phyloP scores from a whole-genome alignment of 2,888 invertebrate species.

The Ornithoptera alexandrae region DNA sequence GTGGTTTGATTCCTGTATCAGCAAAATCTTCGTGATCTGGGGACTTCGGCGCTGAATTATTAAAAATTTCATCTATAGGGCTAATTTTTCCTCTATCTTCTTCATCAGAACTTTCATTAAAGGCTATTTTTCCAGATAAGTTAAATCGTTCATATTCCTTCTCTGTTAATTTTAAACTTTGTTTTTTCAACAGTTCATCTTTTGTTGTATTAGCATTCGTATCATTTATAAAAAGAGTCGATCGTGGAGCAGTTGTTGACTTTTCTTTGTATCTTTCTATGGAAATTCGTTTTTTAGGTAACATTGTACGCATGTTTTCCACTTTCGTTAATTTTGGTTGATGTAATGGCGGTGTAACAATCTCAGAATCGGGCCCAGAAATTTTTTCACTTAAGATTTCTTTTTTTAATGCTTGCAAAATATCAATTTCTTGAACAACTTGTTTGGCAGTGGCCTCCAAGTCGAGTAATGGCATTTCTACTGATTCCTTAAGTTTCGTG shows the following conservation, averaged over 20 bases:
- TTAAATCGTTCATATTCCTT: slow-evolving; percentile 75
- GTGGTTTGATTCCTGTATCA: slow-evolving; percentile 44
- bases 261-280: slow-evolving; percentile 75
- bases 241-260: slow-evolving; percentile 37
- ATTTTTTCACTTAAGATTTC: slow-evolving; percentile 68
- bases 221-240: slow-evolving; percentile 39
- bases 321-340: slow-evolving; percentile 71
- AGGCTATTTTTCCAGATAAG: slow-evolving; percentile 51
- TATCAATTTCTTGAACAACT: slow-evolving; percentile 69
- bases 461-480: slow-evolving; percentile 61
- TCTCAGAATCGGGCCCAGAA: slow-evolving; percentile 48
- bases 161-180: slow-evolving; percentile 69
- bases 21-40: slow-evolving; percentile 56
- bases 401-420: slow-evolving; percentile 71
- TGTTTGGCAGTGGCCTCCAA: slow-evolving; percentile 47
- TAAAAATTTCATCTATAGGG: slow-evolving; percentile 48
- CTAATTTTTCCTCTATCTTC: slow-evolving; percentile 42
- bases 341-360: slow-evolving; percentile 60
- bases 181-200: slow-evolving; percentile 55
- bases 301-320: slow-evolving; percentile 53
- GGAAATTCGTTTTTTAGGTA: slow-evolving; percentile 69
- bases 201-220: slow-evolving; percentile 33
- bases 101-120: slow-evolving; percentile 58
- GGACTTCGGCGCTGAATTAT: slow-evolving; percentile 63
- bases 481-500: slow-evolving; percentile 34